Percentiles rank a stretch among this genome's conserved stretches.
These are phyloP conservation scores for Bufotes viridis DNA, from an alignment of 2,797 vertebrate genomes.

Conservation along the genomic window DNA sequence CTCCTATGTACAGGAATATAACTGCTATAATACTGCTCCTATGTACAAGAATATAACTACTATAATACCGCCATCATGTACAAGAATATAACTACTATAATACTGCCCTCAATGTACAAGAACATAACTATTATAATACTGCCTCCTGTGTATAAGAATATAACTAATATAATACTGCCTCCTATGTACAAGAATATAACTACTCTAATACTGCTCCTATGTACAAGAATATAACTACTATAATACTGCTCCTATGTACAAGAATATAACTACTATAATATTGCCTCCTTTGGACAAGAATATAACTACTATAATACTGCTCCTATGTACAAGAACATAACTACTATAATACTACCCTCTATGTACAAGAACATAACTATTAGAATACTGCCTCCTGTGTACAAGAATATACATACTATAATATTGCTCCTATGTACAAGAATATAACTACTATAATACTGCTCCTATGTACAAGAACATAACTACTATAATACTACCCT, in stretches of 20 bases:
- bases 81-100: slow-evolving; percentile 10
- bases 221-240: neutral
- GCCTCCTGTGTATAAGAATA: no score
- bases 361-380: no score
- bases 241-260: neutral
- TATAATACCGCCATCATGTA: neutral
- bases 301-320: neutral
- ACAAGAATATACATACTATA: no score
- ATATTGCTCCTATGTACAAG: no score
- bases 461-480: neutral
- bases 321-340: no score
- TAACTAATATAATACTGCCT: neutral
- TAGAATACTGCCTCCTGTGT: no score
- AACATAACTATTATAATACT: no score
- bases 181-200: neutral
- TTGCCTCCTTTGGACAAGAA: no score
- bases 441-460: slow-evolving; percentile 7
- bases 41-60: neutral
- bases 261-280: slow-evolving; percentile 7
- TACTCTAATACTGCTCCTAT: slow-evolving; percentile 2
- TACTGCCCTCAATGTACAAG: neutral
- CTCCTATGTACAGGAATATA: neutral
- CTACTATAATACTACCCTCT: no score
- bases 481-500: neutral
- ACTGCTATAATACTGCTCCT: neutral